Percentiles rank a stretch among this genome's conserved stretches.
phyloP scores from a whole-genome alignment of 2,113 vertebrate genomes.

The Orthochromis indermauri region DNA sequence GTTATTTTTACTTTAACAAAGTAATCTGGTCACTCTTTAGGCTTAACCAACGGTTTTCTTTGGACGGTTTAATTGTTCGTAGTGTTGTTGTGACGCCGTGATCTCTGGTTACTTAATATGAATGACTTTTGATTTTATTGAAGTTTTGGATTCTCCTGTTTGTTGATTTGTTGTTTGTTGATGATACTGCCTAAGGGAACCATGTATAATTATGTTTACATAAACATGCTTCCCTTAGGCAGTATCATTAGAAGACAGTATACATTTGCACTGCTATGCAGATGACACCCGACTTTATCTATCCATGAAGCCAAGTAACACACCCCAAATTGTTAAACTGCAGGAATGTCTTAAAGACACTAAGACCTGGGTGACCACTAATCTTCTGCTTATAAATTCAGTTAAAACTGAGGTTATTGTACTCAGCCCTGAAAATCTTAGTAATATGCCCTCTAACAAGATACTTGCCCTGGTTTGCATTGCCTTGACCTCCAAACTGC shows the following conservation, averaged over 20 bases:
- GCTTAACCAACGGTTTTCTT: neutral
- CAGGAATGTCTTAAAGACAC: neutral
- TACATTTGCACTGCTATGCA: neutral
- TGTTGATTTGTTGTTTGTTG: neutral
- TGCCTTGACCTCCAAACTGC: neutral
- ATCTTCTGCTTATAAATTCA: neutral
- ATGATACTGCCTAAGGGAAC: neutral
- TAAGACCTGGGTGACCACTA: accelerated
- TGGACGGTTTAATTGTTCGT: accelerated
- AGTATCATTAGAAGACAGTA: accelerated
- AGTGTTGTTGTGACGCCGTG: accelerated
- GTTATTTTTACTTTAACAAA: neutral
- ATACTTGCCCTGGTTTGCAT: neutral
- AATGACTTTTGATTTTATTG: neutral
- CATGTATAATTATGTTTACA: neutral
- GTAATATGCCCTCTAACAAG: neutral
- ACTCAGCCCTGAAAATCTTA: neutral
- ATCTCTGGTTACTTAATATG: neutral
- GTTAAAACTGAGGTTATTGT: neutral
- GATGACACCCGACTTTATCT: neutral
- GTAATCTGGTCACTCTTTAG: neutral
- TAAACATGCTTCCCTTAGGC: neutral
- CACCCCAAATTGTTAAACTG: neutral
- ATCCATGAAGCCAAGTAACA: neutral
- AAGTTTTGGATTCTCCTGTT: neutral